Evolutionary conservation across 2,888 invertebrate genomes (phyloP), one percentile per base, ranked within the genome.

Genomic region (Stenichneumon culpator): DNA sequence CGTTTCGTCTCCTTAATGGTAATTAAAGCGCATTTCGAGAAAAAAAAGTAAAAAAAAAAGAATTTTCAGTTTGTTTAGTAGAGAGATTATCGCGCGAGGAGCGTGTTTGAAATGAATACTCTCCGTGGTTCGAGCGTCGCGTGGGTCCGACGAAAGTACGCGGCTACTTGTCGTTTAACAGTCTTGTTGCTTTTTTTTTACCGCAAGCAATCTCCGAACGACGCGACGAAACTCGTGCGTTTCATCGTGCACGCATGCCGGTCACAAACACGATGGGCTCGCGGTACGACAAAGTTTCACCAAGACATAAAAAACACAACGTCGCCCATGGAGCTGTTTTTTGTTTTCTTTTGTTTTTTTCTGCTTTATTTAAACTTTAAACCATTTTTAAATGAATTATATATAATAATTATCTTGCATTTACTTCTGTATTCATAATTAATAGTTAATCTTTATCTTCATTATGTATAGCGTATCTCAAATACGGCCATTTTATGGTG

Each of bases 381-480:
- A 91, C 90, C 90, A 92, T 91, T 92, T 90, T 39, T 2, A 11
- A 91, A 90, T 92, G 89, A 92, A 91, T 90, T 90, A 92, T 92
- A 89, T 92, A 92, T 92, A 91, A 91, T 90, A 90, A 91, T 91
- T 89, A 91, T 90, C 86, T 90, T 89, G 90, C 88, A 89, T 91
- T 90, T 90, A 91, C 88, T 91, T 91, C 85, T 90, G 90, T 90
- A 92, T 60, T 89, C 89, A 89, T 92, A 90, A 92, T 93, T 90
- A 91, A 90, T 92, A 90, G 87, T 92, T 90, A 91, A 91, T 91
- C 89, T 90, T 92, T 89, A 90, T 91, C 87, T 90, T 90, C 89
- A 90, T 89, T 92, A 91, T 93, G 88, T 91, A 92, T 91, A 93
- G 88, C 91, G 92, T 92, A 91, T 92, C 84, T 92, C 91, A 90